A percentile compares a stretch with the other conserved stretches of the same genome.
phyloP scores from a whole-genome alignment of 2,888 invertebrate genomes.

The Sycophila texana region DNA sequence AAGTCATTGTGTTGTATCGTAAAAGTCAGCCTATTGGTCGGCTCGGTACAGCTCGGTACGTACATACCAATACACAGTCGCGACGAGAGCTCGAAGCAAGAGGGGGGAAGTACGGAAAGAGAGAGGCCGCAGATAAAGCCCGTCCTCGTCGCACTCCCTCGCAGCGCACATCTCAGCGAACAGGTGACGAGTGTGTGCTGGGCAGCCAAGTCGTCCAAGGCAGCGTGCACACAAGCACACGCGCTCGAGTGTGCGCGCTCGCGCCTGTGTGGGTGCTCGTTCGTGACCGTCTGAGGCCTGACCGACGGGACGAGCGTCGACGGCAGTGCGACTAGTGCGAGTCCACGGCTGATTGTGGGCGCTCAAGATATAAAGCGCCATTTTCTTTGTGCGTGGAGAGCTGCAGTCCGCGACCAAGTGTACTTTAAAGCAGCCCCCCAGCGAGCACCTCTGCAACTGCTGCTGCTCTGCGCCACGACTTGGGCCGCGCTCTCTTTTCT shows the following conservation, averaged over 20 bases:
- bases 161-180: neutral
- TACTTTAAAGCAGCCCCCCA: constrained; percentile 15
- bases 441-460: constrained; percentile 6
- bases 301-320: neutral
- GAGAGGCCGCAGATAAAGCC: neutral
- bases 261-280: neutral
- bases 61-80: too few relatives aligned
- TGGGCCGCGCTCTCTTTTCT: neutral
- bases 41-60: too few relatives aligned
- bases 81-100: too few relatives aligned
- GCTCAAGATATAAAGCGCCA: constrained; percentile 47
- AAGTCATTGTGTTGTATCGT: too few relatives aligned
- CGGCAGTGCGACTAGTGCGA: neutral
- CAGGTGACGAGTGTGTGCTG: constrained; percentile 24
- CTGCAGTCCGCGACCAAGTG: constrained; percentile 6
- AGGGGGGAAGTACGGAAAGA: neutral
- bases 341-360: constrained; percentile 33
- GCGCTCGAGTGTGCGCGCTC: neutral
- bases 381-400: constrained; percentile 52
- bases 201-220: neutral
- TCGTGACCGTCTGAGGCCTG: neutral
- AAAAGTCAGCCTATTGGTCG: too few relatives aligned
- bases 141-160: constrained; percentile 1
- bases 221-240: neutral
- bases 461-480: constrained; percentile 4